These are phyloP conservation scores for Cherax destructor DNA, from an alignment of 1,140 invertebrate genomes.

Conservation along the genomic window DNA sequence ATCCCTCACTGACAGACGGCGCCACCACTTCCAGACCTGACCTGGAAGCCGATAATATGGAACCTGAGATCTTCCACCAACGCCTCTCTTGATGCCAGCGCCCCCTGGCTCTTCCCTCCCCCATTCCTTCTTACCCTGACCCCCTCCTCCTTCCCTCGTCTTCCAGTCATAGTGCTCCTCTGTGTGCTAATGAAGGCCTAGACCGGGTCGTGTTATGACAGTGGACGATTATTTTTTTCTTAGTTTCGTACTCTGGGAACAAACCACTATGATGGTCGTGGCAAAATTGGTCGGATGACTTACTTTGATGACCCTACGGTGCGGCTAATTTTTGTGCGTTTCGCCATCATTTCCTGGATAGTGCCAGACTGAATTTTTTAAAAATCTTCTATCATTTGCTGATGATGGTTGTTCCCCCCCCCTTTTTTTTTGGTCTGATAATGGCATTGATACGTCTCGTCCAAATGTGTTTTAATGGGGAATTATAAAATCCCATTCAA, in stretches of 20 bases:
- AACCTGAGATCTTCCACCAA: slow-evolving; percentile 65
- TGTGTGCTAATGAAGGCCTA: slow-evolving; percentile 69
- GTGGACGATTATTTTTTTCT: slow-evolving; percentile 61
- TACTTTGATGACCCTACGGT: slow-evolving; percentile 38
- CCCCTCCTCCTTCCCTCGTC: not conserved
- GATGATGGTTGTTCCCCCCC: slow-evolving; percentile 30
- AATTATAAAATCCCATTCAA: slow-evolving; percentile 22
- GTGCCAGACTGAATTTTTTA: slow-evolving; percentile 32
- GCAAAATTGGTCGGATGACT: slow-evolving; percentile 58
- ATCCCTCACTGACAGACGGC: slow-evolving; percentile 70
- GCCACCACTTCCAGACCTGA: slow-evolving; percentile 68
- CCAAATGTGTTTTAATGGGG: slow-evolving; percentile 39
- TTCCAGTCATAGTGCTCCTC: slow-evolving; percentile 51
- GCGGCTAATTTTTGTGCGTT: slow-evolving; percentile 41
- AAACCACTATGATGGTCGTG: slow-evolving; percentile 37
- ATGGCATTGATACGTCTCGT: slow-evolving; percentile 26
- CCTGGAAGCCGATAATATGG: slow-evolving; percentile 69
- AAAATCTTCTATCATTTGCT: slow-evolving; percentile 36
- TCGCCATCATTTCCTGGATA: slow-evolving; percentile 32
- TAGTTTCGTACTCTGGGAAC: slow-evolving; percentile 40
- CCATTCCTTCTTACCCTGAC: not conserved
- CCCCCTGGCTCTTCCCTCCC: not conserved
- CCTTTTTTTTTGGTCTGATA: not conserved
- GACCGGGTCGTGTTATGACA: slow-evolving; percentile 57
- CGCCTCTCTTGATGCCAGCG: slow-evolving; percentile 57